Base-by-base conservation (phyloP, 2,888 invertebrate genomes). In the Scaptodrosophila latifasciaeformis region DNA sequence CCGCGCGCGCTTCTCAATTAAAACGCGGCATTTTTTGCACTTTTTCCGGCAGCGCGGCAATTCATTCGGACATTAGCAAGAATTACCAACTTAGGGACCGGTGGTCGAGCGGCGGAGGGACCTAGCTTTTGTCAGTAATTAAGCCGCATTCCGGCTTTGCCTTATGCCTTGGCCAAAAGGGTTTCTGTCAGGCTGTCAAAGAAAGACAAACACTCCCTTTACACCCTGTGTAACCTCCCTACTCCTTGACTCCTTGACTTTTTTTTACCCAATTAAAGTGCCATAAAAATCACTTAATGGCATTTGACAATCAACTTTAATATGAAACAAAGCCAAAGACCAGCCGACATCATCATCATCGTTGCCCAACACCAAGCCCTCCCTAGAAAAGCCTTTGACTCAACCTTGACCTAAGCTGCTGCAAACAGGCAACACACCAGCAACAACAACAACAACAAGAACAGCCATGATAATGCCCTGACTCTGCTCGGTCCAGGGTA, bases 231-330 rank as follows among this genome's bases (percentile, higher is more conserved):
- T n/a, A n/a, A n/a, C n/a, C n/a, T n/a, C n/a, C n/a, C n/a, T n/a
- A n/a, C n/a, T n/a, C n/a, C n/a, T 24, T 3, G 24, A 24, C 24
- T 5, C 3, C 3, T 7, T 5, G 24, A 7, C 24, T 5, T 3
- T 24, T 3, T 51, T 56, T 55, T 57, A 57, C 66, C 66, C 78
- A 80, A 77, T 72, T 72, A 72, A 77, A 80, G 74, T 55, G 64
- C 80, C 59, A 80, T 72, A 63, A 72, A 70, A 72, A 72, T 72
- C 80, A 72, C 80, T 77, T 77, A 79, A 71, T 70, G 47, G 60
- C 80, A 72, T 72, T 76, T 76, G 77, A 79, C 80, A 71, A 71
- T 71, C 77, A 67, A 66, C 80, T 77, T 80, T 72, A 80, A 72
- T 80, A 80, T 68, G 62, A 54, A 61, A 65, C 67, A 49, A 56